A percentile compares a stretch with the other conserved stretches of the same genome.
Conservation (phyloP, 2,888 invertebrate genomes). For the Leucania comma region DNA sequence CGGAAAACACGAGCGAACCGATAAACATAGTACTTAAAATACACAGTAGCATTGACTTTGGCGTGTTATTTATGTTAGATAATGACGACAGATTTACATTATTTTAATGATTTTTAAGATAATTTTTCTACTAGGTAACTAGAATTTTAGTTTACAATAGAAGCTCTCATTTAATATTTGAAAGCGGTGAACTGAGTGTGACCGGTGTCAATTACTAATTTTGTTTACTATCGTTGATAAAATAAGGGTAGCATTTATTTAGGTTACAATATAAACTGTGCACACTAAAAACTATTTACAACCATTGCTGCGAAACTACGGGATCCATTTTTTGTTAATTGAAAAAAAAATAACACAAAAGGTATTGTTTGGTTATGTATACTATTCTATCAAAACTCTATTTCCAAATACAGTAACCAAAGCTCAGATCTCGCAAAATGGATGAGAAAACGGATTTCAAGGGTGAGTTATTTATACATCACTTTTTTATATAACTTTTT, state of each 20-base stretch:
- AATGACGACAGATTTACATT: slow-evolving; percentile 24
- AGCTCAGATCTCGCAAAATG: not conserved
- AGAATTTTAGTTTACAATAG: slow-evolving; percentile 40
- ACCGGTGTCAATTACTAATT: not conserved
- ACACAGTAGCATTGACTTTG: slow-evolving; percentile 20
- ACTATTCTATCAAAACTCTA: not conserved
- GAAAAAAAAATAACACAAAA: too few relatives aligned
- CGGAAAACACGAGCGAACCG: too few relatives aligned
- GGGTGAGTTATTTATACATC: slow-evolving; percentile 24
- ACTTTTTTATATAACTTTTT: not conserved
- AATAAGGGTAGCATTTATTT: not conserved
- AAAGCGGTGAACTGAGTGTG: not conserved
- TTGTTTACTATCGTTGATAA: not conserved
- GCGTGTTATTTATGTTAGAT: slow-evolving; percentile 26
- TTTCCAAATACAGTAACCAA: slow-evolving; percentile 11
- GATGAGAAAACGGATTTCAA: slow-evolving; percentile 14
- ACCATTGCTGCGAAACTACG: not conserved
- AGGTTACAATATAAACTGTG: not conserved
- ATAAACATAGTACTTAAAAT: slow-evolving; percentile 19
- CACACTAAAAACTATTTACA: too few relatives aligned
- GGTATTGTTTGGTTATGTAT: too few relatives aligned
- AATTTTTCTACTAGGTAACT: slow-evolving; percentile 1
- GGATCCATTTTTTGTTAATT: not conserved
- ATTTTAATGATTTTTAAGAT: slow-evolving; percentile 4
- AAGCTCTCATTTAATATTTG: slow-evolving; percentile 8